Percentiles rank a stretch among this genome's conserved stretches.
Evolutionary conservation across 2,888 invertebrate genomes (phyloP).

Genomic region (Meteorus cinctellus): DNA sequence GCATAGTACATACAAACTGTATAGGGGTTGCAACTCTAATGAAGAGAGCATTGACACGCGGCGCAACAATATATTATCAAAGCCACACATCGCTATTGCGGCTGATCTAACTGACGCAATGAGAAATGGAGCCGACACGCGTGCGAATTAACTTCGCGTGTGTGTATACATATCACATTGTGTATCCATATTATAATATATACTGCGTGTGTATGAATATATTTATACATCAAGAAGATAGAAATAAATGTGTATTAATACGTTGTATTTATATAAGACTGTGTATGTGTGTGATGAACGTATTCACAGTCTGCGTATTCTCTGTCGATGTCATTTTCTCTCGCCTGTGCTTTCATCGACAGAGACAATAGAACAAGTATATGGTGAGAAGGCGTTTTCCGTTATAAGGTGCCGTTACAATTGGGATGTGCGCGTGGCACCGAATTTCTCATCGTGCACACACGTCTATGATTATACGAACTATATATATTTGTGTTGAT

Average conservation of each 20-base stretch:
- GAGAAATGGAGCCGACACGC: constrained; percentile 23
- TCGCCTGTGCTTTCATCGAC: constrained; percentile 1
- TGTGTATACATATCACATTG: neutral
- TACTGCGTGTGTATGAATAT: neutral
- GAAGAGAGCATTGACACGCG: constrained; percentile 19
- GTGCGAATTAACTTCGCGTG: constrained; percentile 5
- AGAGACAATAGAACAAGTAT: constrained; percentile 10
- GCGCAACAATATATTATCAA: neutral
- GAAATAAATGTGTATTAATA: neutral
- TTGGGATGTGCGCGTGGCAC: constrained; percentile 15
- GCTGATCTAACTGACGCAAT: neutral
- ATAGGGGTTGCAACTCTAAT: constrained; percentile 4
- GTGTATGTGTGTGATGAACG: neutral
- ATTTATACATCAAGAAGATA: neutral
- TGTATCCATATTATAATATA: neutral
- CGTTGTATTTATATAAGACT: neutral
- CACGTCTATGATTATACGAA: neutral
- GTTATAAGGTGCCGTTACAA: constrained; percentile 13
- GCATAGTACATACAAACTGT: neutral
- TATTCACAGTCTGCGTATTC: neutral
- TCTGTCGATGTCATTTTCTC: constrained; percentile 11
- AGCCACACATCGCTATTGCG: constrained; percentile 1
- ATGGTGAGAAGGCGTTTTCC: neutral
- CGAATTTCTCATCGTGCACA: neutral
- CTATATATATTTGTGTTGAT: neutral